phyloP scores from a whole-genome alignment of 2,888 invertebrate species.

The Chloromyia formosa region DNA sequence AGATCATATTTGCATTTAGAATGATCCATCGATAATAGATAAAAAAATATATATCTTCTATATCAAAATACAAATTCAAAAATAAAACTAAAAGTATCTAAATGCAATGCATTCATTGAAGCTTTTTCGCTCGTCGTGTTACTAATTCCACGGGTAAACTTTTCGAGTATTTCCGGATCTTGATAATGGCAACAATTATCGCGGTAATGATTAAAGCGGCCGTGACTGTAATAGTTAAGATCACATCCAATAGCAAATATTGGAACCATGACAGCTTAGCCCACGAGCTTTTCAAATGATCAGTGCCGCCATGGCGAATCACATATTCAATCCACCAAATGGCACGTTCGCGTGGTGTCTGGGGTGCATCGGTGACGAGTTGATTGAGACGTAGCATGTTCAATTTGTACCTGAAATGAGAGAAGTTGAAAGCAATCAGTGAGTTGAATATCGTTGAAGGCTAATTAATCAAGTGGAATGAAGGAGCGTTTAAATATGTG shows the following conservation, averaged over 20 bases:
- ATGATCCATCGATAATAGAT: not conserved
- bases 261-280: slow-evolving; percentile 53
- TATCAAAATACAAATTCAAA: too few relatives aligned
- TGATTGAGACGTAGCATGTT: slow-evolving; percentile 51
- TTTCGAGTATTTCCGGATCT: slow-evolving; percentile 53
- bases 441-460: slow-evolving; percentile 26
- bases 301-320: slow-evolving; percentile 53
- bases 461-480: not conserved
- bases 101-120: slow-evolving; percentile 14
- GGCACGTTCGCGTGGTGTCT: slow-evolving; percentile 52
- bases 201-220: slow-evolving; percentile 37
- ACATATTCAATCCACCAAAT: slow-evolving; percentile 55
- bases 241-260: slow-evolving; percentile 54
- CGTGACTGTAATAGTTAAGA: slow-evolving; percentile 47
- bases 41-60: too few relatives aligned
- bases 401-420: slow-evolving; percentile 50
- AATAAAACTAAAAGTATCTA: too few relatives aligned
- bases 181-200: slow-evolving; percentile 44
- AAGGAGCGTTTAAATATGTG: too few relatives aligned
- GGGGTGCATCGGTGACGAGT: slow-evolving; percentile 52
- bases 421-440: slow-evolving; percentile 20
- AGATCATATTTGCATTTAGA: not conserved
- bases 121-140: slow-evolving; percentile 51
- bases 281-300: slow-evolving; percentile 50
- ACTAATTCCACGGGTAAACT: slow-evolving; percentile 54